Percentiles rank a stretch among this genome's conserved stretches.
phyloP scores from a whole-genome alignment of 2,888 invertebrate species.

The Syrista parreyssii region DNA sequence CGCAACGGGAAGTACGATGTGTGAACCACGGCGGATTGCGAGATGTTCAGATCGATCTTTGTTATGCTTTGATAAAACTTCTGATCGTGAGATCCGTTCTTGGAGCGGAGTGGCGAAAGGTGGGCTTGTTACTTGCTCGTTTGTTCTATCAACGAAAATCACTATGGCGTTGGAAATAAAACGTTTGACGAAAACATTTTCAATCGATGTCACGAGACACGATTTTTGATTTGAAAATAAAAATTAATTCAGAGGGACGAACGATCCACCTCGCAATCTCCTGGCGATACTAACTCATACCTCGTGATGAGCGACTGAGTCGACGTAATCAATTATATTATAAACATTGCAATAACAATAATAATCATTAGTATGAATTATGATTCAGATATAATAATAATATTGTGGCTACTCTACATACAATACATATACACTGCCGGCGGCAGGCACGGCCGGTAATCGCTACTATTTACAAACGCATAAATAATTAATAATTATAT shows the following conservation, averaged over 20 bases:
- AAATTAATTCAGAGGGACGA: too few species aligned
- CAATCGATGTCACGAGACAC: too few species aligned
- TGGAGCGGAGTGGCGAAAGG: too few species aligned
- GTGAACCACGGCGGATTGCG: conserved; percentile 40
- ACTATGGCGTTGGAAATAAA: too few species aligned
- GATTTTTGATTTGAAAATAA: too few species aligned
- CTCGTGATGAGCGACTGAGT: conserved; percentile 44
- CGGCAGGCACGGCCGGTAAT: conserved; percentile 35
- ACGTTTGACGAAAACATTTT: too few species aligned
- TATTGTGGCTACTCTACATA: conserved; percentile 63
- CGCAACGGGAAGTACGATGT: conserved; percentile 37
- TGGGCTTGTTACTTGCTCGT: too few species aligned
- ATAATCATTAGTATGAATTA: conserved; percentile 50
- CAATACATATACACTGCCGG: conserved; percentile 64
- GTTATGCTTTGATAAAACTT: too few species aligned
- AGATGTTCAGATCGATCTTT: conserved; percentile 8
- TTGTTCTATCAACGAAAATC: too few species aligned
- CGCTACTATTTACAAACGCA: conserved; percentile 66
- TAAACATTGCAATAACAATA: conserved; percentile 64
- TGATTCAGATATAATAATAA: conserved; percentile 44
- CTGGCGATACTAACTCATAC: conserved; percentile 28
- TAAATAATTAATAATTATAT: conserved; percentile 61
- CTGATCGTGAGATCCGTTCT: too few species aligned
- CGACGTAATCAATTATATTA: conserved; percentile 54
- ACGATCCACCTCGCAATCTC: conserved; percentile 16